Percentiles rank a stretch among this genome's conserved stretches.
These are phyloP conservation scores for Batillaria attramentaria DNA, from an alignment of 1,140 invertebrate species.

Conservation along the genomic window DNA sequence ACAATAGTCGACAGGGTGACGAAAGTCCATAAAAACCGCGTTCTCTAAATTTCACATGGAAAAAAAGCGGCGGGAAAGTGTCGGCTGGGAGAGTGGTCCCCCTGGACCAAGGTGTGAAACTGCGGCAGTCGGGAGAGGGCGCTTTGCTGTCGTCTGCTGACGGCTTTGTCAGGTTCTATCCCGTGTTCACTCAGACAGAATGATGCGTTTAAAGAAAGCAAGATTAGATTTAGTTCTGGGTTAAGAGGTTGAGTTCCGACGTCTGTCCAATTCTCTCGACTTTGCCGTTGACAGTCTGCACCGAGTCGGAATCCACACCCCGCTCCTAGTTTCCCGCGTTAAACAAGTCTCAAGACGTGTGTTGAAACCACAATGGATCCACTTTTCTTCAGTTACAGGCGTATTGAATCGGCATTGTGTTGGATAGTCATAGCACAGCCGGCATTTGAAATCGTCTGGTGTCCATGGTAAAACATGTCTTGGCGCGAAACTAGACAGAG, in stretches of 20 bases:
- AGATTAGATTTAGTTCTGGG: slow-evolving; percentile 3
- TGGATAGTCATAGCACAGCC: no score
- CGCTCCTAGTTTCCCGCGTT: no score
- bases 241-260: slow-evolving; percentile 5
- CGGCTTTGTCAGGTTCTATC: slow-evolving; percentile 15
- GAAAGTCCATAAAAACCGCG: slow-evolving; percentile 11
- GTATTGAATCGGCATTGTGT: no score
- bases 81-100: slow-evolving; percentile 21
- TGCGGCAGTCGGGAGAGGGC: slow-evolving; percentile 26
- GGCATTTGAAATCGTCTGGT: no score
- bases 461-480: no score
- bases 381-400: no score
- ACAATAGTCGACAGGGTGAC: slow-evolving; percentile 28
- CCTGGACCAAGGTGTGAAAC: slow-evolving; percentile 19
- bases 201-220: slow-evolving; percentile 24
- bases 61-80: slow-evolving; percentile 2
- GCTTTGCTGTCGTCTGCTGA: slow-evolving; percentile 29
- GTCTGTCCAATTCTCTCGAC: not conserved
- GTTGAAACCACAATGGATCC: no score
- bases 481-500: no score
- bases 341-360: no score
- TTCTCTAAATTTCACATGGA: not conserved
- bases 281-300: no score
- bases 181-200: slow-evolving; percentile 1
- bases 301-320: no score